phyloP scores from a whole-genome alignment of 1,140 invertebrate genomes.

The Pseudachorutes palmiensis region DNA sequence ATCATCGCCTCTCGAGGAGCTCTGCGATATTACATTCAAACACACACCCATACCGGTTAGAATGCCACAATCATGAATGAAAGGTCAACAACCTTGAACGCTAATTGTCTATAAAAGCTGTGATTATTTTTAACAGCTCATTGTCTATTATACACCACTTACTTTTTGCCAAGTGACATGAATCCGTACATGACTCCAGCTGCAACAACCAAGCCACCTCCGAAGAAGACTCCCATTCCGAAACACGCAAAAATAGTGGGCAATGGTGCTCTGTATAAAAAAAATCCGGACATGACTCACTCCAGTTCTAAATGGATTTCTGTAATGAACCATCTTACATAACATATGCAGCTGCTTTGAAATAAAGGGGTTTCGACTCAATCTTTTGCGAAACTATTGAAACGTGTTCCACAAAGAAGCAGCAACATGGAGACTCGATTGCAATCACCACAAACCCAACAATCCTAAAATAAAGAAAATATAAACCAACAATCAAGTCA shows the following conservation, averaged over 20 bases:
- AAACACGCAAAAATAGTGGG: constrained; percentile 69
- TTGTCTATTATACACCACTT: too few relatives aligned
- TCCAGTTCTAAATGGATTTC: constrained; percentile 4
- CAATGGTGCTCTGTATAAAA: constrained; percentile 56
- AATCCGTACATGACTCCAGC: constrained; percentile 85
- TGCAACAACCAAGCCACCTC: constrained; percentile 75
- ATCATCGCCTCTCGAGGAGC: constrained; percentile 37
- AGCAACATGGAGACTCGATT: constrained; percentile 89
- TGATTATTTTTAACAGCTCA: too few relatives aligned
- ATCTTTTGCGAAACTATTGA: constrained; percentile 61
- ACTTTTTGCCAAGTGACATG: constrained; percentile 88
- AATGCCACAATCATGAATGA: constrained; percentile 36
- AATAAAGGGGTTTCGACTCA: constrained; percentile 77
- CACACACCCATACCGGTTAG: constrained; percentile 31
- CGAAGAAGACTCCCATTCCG: constrained; percentile 68
- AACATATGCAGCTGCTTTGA: constrained; percentile 77
- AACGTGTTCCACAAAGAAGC: constrained; percentile 86
- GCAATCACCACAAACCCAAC: constrained; percentile 75
- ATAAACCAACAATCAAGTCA: background rate
- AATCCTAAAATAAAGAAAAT: constrained; percentile 47
- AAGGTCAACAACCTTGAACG: too few relatives aligned
- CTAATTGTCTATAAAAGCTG: too few relatives aligned
- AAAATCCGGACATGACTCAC: background rate
- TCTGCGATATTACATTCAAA: constrained; percentile 17
- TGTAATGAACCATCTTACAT: constrained; percentile 55